A percentile compares a stretch with the other conserved stretches of the same genome.
These are phyloP conservation scores for Arion vulgaris DNA, from an alignment of 1,140 invertebrate species.

Conservation along the genomic window DNA sequence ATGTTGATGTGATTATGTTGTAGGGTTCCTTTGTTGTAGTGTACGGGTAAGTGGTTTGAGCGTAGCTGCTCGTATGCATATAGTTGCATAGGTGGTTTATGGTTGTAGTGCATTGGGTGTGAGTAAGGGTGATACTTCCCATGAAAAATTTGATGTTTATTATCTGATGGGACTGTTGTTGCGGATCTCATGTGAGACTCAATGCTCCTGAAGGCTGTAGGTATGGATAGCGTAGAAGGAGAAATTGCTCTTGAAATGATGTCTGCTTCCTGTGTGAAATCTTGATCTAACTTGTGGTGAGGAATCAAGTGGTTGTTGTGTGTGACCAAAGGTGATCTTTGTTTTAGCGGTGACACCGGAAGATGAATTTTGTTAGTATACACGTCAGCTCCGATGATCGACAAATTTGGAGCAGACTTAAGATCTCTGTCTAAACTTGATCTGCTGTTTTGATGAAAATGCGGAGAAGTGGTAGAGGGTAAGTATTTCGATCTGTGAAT, in stretches of 20 bases:
- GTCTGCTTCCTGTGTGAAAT: not conserved
- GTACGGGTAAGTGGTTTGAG: not conserved
- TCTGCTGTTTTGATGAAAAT: not conserved
- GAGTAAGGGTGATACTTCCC: not conserved
- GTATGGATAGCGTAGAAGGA: not conserved
- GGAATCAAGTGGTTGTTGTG: not conserved
- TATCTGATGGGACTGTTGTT: not conserved
- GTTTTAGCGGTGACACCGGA: not conserved
- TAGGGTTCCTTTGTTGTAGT: not conserved
- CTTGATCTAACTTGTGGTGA: not conserved
- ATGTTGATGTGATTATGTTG: not conserved
- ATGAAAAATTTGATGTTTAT: not conserved
- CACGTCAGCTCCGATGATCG: not conserved
- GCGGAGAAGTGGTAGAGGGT: not conserved
- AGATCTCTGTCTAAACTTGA: not conserved
- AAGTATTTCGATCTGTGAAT: not conserved
- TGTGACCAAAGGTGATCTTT: not conserved
- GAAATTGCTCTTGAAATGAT: not conserved
- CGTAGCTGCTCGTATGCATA: not conserved
- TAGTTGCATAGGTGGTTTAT: not conserved
- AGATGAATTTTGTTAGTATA: not conserved
- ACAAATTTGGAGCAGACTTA: not conserved
- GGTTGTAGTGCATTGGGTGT: not conserved
- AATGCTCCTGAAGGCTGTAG: not conserved
- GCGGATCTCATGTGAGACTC: not conserved